These are phyloP conservation scores for Scolopax rusticola DNA, from an alignment of 2,797 vertebrate genomes.

Conservation along the genomic window DNA sequence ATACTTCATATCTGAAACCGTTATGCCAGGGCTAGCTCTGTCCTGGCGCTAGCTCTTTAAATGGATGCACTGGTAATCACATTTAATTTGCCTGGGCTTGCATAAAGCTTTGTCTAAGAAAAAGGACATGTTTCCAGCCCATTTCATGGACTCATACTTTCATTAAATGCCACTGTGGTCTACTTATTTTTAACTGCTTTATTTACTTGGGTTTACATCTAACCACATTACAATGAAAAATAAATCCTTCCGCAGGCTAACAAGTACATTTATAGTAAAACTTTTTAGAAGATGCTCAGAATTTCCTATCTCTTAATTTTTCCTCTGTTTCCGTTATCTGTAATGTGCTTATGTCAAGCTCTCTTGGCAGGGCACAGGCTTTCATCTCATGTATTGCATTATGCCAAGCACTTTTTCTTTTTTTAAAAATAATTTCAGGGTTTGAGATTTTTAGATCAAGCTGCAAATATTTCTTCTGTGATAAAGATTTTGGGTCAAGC, in stretches of 20 bases:
- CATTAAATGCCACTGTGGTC: background rate
- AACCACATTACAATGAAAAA: background rate
- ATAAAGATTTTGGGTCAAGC: constrained; percentile 36
- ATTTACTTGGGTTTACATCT: background rate
- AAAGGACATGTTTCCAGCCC: background rate
- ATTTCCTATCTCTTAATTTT: background rate
- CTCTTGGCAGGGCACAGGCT: background rate
- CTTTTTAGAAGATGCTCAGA: background rate
- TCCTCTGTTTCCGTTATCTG: background rate
- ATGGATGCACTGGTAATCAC: background rate
- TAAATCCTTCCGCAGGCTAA: background rate
- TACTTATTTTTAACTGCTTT: constrained; percentile 1
- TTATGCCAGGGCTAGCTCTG: background rate
- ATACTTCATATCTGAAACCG: background rate
- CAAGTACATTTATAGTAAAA: background rate
- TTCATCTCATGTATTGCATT: background rate
- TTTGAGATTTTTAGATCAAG: constrained; percentile 36
- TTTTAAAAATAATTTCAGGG: background rate
- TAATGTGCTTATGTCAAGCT: background rate
- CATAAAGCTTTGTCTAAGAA: background rate
- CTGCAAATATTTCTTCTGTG: constrained; percentile 14
- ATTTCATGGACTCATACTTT: background rate
- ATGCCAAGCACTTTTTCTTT: background rate
- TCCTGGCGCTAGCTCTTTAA: background rate
- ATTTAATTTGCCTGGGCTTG: background rate